Evolutionary conservation across 2,888 invertebrate genomes (phyloP), one percentile per base, ranked within the genome.

Genomic region (Boloria euphrosyne): DNA sequence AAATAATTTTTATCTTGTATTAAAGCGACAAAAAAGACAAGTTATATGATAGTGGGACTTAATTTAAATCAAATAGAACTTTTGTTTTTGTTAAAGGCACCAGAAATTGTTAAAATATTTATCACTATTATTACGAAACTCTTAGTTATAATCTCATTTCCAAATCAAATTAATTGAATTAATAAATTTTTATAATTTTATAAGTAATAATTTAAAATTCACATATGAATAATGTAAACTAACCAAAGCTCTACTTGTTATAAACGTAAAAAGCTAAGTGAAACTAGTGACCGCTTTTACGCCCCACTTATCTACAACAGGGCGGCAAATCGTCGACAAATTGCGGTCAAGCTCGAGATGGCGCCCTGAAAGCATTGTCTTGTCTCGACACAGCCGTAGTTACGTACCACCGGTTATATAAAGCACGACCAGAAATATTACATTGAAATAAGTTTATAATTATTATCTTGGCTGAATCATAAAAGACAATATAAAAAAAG

Each of bases 311-410:
- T 66, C 58, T 66, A 62, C 61, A 64, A 55, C 51, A 16, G 64
- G 59, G 61, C 60, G 59, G 22, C 63, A 52, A 68, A 65, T 64
- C 54, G 49, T 62, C 68, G 67, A 62, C 65, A 67, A 72, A 69
- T 68, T 72, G 75, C 73, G 66, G 52, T 55, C 60, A 61, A 46
- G 60, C 64, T 66, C 62, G 61, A 66, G 65, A 61, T 60, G 46
- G 47, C 50, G 50, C 52, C 67, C 70, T 85, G 81, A 85, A 80
- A 84, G 85, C 84, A 78, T 82, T 83, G 81, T 80, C 81, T 80
- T 82, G 84, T 85, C 71, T 71, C 66, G 74, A 18, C 69, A 31
- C 22, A 46, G 31, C 65, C n/a, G 13, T n/a, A 22, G 52, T 4
- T 16, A n/a, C 47, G 31, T 47, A 16, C 49, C 49, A 17, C 17